A percentile compares a stretch with the other conserved stretches of the same genome.
Evolutionary conservation across 2,113 vertebrate species (phyloP).

Genomic region (Anguilla rostrata): DNA sequence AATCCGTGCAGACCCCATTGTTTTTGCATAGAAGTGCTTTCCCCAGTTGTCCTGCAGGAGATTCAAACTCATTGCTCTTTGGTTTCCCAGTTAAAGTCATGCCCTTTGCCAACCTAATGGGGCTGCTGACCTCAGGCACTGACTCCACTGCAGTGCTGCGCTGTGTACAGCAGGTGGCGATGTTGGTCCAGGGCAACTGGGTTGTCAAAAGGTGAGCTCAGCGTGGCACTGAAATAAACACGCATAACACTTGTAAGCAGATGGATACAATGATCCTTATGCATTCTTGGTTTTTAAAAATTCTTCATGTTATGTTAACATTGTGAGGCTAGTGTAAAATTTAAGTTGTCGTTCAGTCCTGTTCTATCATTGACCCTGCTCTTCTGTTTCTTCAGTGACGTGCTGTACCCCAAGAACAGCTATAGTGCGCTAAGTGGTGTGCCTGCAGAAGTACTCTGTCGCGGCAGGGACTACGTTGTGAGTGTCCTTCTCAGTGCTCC

Average conservation of each 20-base stretch:
- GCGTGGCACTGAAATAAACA: neutral
- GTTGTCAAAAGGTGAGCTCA: conserved; percentile 89
- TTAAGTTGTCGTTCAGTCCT: too few species aligned
- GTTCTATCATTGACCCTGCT: neutral
- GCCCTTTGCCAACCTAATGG: conserved; percentile 95
- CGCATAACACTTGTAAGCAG: neutral
- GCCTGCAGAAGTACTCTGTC: conserved; percentile 90
- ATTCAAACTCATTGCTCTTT: neutral
- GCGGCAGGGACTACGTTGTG: conserved; percentile 94
- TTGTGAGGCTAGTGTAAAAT: too few species aligned
- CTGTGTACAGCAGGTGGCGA: conserved; percentile 97
- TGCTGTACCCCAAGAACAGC: conserved; percentile 92
- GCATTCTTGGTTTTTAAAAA: neutral
- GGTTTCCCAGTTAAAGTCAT: conserved; percentile 87
- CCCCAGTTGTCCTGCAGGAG: neutral
- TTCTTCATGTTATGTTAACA: too few species aligned
- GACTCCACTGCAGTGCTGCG: conserved; percentile 88
- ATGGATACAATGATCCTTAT: neutral
- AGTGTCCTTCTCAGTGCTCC: conserved; percentile 52
- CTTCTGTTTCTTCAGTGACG: conserved; percentile 73
- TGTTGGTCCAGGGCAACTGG: conserved; percentile 98
- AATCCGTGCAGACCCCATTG: too few species aligned
- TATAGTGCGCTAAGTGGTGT: conserved; percentile 94
- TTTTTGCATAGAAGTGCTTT: neutral
- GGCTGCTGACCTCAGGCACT: conserved; percentile 82